These are phyloP conservation scores for Microhierax caerulescens DNA, from an alignment of 2,797 vertebrate species.

Conservation along the genomic window DNA sequence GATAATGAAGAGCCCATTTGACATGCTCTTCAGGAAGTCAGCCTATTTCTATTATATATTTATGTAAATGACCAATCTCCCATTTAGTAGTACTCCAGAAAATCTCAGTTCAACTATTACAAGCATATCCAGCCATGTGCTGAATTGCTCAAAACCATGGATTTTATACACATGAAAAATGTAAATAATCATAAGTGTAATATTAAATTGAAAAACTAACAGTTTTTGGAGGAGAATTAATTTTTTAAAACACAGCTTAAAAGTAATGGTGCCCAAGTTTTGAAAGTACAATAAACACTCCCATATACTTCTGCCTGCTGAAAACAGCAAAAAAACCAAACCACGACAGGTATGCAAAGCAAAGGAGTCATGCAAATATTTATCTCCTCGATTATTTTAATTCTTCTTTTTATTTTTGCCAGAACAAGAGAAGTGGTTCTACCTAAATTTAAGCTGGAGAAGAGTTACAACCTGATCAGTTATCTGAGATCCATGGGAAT, in stretches of 20 bases:
- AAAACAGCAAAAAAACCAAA: not conserved
- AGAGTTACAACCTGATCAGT: conserved; percentile 88
- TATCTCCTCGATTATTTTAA: not conserved
- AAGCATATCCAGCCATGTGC: not conserved
- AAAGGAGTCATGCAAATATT: not conserved
- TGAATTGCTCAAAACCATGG: not conserved
- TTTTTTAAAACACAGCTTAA: not conserved
- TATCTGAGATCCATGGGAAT: conserved; percentile 89
- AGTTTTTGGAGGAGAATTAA: not conserved
- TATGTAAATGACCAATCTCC: not conserved
- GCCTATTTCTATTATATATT: not conserved
- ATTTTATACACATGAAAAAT: not conserved
- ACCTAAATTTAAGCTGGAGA: conserved; percentile 93
- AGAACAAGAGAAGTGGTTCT: conserved; percentile 93
- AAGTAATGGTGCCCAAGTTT: not conserved
- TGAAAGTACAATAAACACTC: not conserved
- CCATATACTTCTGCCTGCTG: not conserved
- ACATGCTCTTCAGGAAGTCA: not conserved
- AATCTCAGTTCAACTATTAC: not conserved
- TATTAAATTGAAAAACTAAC: not conserved
- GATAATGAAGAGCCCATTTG: not conserved
- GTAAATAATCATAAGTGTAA: not conserved
- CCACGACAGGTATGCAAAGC: not conserved
- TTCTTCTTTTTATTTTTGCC: not conserved
- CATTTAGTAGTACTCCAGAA: not conserved